Base-by-base conservation (phyloP, 2,888 invertebrate genomes). In the Drosophila fulvimacula region DNA sequence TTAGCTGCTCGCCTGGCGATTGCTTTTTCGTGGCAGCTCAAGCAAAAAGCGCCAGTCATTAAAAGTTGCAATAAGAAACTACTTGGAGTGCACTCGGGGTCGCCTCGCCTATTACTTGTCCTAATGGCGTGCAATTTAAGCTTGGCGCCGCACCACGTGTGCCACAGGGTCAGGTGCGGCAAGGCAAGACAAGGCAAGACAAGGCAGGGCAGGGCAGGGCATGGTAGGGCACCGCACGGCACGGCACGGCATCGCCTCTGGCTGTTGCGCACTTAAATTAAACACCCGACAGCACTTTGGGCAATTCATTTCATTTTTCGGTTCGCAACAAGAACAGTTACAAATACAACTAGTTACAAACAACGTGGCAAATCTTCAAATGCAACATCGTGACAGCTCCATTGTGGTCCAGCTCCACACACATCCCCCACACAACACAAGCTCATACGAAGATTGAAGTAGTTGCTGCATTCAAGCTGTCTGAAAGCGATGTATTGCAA, bases 71-170 rank as follows among this genome's bases (percentile, higher is more conserved):
- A 77, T 76, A 81, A 79, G 77, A 81, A 81, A 81, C 68, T 77
- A 81, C 74, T 82, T 71, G 74, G 67, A 72, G 73, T 86, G 86
- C 83, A 83, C 83, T 83, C 64, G 61, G 69, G 81, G 79, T 81
- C 83, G 81, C 71, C 79, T 83, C 77, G 83, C 79, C 86, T 82
- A 83, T 83, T 83, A 83, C 86, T 83, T 81, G 62, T 83, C 69
- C 83, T 83, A 83, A 83, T 83, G 83, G 83, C 73, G 81, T 73
- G 83, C 86, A 82, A 82, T 85, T 79, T 79, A 67, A 78, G 69
- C 58, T 72, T 46, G 65, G 32, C 61, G 60, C 58, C 49, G 48
- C 70, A 39, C 59, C 66, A 57, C 70, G 27, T 60, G 44, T 61
- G 39, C 41, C 57, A 57, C 62, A 46, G 76, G 46, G 41, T 64